A percentile compares a stretch with the other conserved stretches of the same genome.
These are phyloP conservation scores for Trissoscelio sp. DNA, from an alignment of 2,888 invertebrate genomes.

Conservation along the genomic window DNA sequence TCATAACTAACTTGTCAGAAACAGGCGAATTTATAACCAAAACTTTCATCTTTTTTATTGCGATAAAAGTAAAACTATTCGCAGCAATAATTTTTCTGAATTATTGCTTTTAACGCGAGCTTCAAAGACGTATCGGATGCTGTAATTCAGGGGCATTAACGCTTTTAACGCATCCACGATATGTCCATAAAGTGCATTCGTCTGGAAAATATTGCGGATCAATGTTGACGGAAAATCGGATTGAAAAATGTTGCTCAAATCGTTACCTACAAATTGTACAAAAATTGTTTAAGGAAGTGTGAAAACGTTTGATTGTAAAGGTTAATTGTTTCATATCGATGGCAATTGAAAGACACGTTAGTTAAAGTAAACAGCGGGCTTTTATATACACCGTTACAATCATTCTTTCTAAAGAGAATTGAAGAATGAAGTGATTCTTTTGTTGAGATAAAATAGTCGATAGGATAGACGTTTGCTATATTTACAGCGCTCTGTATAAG, in stretches of 20 bases:
- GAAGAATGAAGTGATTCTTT: slow-evolving; percentile 21
- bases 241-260: slow-evolving; percentile 3
- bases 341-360: background rate
- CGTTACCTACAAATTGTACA: no score
- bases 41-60: background rate
- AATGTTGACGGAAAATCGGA: background rate
- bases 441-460: slow-evolving; percentile 21
- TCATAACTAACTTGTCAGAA: slow-evolving; percentile 13
- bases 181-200: slow-evolving; percentile 14
- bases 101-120: slow-evolving; percentile 35
- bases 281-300: no score
- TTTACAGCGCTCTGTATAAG: slow-evolving; percentile 3
- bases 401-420: slow-evolving; percentile 19
- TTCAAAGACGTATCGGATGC: slow-evolving; percentile 27
- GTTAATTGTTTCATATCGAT: background rate
- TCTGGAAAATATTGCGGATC: slow-evolving; percentile 14
- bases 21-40: slow-evolving; percentile 6
- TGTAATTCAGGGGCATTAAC: slow-evolving; percentile 35
- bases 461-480: slow-evolving; percentile 10
- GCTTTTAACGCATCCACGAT: slow-evolving; percentile 22
- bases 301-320: background rate
- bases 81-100: slow-evolving; percentile 16
- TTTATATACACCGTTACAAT: background rate
- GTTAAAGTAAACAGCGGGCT: background rate
- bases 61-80: slow-evolving; percentile 22